Conservation (phyloP, 2,888 invertebrate genomes). For the Alsophila aescularia region DNA sequence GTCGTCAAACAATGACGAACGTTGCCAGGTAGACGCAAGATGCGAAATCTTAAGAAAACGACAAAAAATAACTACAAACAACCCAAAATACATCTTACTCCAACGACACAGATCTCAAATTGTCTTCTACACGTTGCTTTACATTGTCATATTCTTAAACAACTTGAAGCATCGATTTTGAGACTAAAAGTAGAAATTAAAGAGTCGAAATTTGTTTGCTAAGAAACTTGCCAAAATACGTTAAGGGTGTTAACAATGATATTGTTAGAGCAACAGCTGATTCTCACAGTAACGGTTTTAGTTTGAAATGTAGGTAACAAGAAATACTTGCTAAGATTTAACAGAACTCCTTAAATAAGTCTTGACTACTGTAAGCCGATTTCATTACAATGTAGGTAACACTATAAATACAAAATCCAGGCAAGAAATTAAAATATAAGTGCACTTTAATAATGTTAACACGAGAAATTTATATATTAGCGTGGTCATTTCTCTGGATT, state of each 20-base stretch:
- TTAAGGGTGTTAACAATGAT: constrained; percentile 42
- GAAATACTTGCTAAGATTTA: neutral
- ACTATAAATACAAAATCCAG: no score
- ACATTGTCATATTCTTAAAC: constrained; percentile 19
- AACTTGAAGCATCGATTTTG: neutral
- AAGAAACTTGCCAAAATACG: constrained; percentile 46
- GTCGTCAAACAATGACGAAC: constrained; percentile 57
- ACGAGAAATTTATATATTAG: no score
- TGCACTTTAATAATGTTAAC: no score
- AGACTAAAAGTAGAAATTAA: neutral
- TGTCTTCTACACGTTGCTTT: constrained; percentile 4
- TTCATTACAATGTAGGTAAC: no score
- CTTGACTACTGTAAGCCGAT: no score
- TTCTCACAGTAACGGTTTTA: constrained; percentile 73
- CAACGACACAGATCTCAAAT: constrained; percentile 23
- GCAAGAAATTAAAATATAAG: no score
- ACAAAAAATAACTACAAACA: constrained; percentile 29
- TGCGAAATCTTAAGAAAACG: constrained; percentile 74
- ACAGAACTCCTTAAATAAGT: neutral
- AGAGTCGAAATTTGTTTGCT: constrained; percentile 42
- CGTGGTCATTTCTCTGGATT: no score
- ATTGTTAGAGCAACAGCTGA: constrained; percentile 66
- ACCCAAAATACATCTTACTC: constrained; percentile 31
- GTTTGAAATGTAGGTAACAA: constrained; percentile 37
- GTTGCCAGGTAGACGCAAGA: constrained; percentile 78